Conservation (phyloP, 2,888 invertebrate species). For the Bombyx huttoni region DNA sequence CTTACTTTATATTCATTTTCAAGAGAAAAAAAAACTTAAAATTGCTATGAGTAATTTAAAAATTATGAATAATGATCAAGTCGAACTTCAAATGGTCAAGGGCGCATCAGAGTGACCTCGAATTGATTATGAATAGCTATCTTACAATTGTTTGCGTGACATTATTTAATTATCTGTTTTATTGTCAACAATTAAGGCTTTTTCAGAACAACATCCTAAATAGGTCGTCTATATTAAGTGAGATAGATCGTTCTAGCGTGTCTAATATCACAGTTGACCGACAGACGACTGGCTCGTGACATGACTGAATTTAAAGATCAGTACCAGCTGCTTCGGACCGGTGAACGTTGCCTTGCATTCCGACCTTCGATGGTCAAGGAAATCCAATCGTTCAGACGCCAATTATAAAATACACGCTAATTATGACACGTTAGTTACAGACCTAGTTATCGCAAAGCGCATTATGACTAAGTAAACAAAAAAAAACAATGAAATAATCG, state of each 20-base stretch:
- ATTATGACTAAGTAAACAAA: constrained; percentile 17
- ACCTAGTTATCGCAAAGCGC: constrained; percentile 49
- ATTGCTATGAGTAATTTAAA: neutral
- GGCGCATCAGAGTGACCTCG: constrained; percentile 34
- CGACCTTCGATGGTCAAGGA: constrained; percentile 63
- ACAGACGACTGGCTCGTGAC: constrained; percentile 14
- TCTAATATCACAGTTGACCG: constrained; percentile 1
- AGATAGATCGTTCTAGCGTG: neutral
- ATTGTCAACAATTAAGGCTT: neutral
- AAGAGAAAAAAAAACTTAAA: neutral
- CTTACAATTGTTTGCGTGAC: constrained; percentile 36
- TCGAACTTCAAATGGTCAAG: constrained; percentile 50
- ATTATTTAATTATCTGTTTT: constrained; percentile 20
- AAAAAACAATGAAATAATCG: constrained; percentile 23
- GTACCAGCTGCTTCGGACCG: constrained; percentile 25
- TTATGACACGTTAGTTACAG: constrained; percentile 32
- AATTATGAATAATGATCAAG: constrained; percentile 27
- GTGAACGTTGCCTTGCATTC: constrained; percentile 51
- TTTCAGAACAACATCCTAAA: neutral
- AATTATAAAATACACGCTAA: constrained; percentile 46
- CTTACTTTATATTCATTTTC: neutral
- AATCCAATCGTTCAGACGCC: constrained; percentile 50
- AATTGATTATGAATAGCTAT: constrained; percentile 32
- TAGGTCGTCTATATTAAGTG: constrained; percentile 5
- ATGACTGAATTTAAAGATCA: constrained; percentile 30